Evolutionary conservation across 2,113 vertebrate species (phyloP).

Genomic region (Pelobates fuscus): DNA sequence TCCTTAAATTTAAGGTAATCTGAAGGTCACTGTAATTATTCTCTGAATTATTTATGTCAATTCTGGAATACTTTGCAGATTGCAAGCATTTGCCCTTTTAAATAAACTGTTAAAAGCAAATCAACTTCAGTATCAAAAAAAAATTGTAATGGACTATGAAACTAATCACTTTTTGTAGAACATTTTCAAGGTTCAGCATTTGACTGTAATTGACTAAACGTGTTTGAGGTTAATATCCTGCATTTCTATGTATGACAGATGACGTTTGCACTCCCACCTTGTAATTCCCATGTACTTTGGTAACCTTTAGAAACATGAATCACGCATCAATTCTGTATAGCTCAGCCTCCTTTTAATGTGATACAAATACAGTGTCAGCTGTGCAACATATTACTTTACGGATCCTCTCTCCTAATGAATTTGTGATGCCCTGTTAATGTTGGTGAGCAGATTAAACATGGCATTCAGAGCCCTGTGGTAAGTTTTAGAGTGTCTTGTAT

Average conservation of each 20-base stretch:
- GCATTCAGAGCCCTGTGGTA: too few relatives aligned
- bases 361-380: conserved; percentile 3
- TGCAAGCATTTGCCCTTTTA: conserved; percentile 69
- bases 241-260: conserved; percentile 46
- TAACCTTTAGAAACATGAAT: conserved; percentile 31
- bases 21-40: conserved; percentile 75
- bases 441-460: neutral
- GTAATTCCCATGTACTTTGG: conserved; percentile 29
- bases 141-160: conserved; percentile 62
- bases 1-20: conserved; percentile 76
- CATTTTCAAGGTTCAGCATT: conserved; percentile 57
- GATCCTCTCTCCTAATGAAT: neutral
- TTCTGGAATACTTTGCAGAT: conserved; percentile 69
- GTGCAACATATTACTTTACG: neutral
- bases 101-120: conserved; percentile 62
- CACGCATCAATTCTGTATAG: conserved; percentile 17
- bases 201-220: conserved; percentile 63
- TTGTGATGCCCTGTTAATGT: neutral
- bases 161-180: conserved; percentile 58
- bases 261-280: conserved; percentile 24
- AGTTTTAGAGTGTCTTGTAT: too few relatives aligned
- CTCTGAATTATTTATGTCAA: conserved; percentile 75
- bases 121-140: conserved; percentile 60
- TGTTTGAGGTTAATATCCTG: conserved; percentile 58
- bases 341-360: neutral